phyloP scores from a whole-genome alignment of 2,888 invertebrate genomes.

The Drosophila ochracea region DNA sequence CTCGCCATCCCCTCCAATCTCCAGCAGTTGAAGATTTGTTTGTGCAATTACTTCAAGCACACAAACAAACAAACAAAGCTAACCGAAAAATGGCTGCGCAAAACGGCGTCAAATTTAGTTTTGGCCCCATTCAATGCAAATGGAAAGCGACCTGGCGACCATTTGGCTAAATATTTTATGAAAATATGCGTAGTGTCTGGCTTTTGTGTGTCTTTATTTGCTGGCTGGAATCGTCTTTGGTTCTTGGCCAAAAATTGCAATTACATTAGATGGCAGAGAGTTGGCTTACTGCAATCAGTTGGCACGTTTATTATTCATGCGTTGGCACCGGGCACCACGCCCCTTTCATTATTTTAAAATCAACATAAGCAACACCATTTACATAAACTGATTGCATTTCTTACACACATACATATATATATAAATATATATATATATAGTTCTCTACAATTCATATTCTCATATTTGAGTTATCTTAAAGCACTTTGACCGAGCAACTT shows the following conservation, averaged over 20 bases:
- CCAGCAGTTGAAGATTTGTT: slow-evolving; percentile 43
- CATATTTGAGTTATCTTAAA: slow-evolving; percentile 63
- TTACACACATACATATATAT: neutral
- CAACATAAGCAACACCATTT: slow-evolving; percentile 62
- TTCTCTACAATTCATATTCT: slow-evolving; percentile 13
- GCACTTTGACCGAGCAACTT: slow-evolving; percentile 54
- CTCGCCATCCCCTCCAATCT: neutral
- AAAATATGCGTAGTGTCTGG: slow-evolving; percentile 62
- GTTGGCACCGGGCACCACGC: slow-evolving; percentile 33
- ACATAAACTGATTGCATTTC: slow-evolving; percentile 74
- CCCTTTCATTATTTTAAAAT: slow-evolving; percentile 73
- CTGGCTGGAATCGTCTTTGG: slow-evolving; percentile 12
- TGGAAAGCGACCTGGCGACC: slow-evolving; percentile 54
- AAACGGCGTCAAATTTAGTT: slow-evolving; percentile 74
- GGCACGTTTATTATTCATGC: slow-evolving; percentile 68
- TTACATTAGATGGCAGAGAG: slow-evolving; percentile 57
- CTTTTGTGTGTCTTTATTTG: slow-evolving; percentile 33
- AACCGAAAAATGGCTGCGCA: slow-evolving; percentile 51
- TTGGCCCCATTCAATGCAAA: slow-evolving; percentile 63
- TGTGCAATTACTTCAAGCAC: slow-evolving; percentile 61
- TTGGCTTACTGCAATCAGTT: slow-evolving; percentile 51
- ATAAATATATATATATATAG: too few species aligned
- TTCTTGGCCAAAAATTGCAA: slow-evolving; percentile 56
- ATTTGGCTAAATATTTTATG: slow-evolving; percentile 75
- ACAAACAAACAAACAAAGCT: slow-evolving; percentile 33